Percentiles rank a stretch among this genome's conserved stretches.
These are phyloP conservation scores for Diacarnus erythraeanus DNA, from an alignment of 37 sponge, comb jelly and placozoan species.

Conservation along the genomic window DNA sequence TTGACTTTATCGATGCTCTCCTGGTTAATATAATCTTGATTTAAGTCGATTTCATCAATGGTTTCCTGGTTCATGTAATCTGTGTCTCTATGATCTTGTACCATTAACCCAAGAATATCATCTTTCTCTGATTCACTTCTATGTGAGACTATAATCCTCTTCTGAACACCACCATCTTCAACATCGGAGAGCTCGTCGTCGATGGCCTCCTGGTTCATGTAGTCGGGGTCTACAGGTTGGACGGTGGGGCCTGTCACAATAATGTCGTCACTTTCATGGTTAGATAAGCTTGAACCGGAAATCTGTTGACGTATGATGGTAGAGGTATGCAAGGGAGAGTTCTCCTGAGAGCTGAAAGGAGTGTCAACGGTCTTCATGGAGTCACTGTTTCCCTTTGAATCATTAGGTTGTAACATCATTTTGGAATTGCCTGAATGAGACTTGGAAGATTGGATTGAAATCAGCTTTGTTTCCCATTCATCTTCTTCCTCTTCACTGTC, in stretches of 20 bases:
- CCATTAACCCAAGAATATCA: neutral
- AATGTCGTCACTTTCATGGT: constrained; percentile 13
- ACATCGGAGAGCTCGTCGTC: neutral
- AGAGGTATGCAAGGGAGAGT: neutral
- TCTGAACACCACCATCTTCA: neutral
- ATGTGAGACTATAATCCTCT: neutral
- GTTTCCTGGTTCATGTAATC: constrained; percentile 13
- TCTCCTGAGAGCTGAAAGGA: neutral
- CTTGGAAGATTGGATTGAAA: neutral
- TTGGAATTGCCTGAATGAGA: neutral
- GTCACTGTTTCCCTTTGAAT: neutral
- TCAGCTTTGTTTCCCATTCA: neutral
- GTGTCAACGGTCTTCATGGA: neutral
- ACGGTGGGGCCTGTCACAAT: neutral
- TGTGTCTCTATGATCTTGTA: neutral
- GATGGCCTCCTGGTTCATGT: constrained; percentile 5
- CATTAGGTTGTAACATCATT: neutral
- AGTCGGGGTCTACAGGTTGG: neutral
- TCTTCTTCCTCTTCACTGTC: constrained; percentile 23
- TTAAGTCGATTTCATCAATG: neutral
- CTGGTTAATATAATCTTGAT: neutral
- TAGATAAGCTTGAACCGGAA: neutral
- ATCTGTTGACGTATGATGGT: neutral
- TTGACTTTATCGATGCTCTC: neutral
- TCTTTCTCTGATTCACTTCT: neutral